phyloP scores from a whole-genome alignment of 2,888 invertebrate genomes.

The Portevinia maculata region DNA sequence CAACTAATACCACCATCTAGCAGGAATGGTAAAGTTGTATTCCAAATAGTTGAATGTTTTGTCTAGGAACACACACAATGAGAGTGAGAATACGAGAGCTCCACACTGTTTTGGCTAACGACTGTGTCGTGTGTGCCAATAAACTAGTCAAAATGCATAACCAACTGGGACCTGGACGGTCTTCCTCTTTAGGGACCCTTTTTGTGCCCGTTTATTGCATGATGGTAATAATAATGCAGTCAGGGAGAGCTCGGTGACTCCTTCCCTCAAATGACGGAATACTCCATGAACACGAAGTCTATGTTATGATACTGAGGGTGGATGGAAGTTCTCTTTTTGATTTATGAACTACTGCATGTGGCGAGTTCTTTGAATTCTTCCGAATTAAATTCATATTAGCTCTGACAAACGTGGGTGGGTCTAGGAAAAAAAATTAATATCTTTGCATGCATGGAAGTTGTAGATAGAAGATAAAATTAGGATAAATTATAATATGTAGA shows the following conservation, averaged over 20 bases:
- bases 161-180: slow-evolving; percentile 17
- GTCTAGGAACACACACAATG: slow-evolving; percentile 34
- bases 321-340: slow-evolving; percentile 41
- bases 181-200: slow-evolving; percentile 48
- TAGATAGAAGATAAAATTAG: neutral
- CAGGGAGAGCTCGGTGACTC: slow-evolving; percentile 11
- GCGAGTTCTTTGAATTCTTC: slow-evolving; percentile 37
- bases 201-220: slow-evolving; percentile 25
- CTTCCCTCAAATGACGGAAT: neutral
- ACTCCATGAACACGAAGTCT: slow-evolving; percentile 12
- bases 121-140: slow-evolving; percentile 39
- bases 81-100: neutral
- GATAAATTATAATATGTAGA: too few species aligned
- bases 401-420: neutral
- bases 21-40: slow-evolving; percentile 38
- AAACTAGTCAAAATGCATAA: slow-evolving; percentile 61
- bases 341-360: slow-evolving; percentile 66
- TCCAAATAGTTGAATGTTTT: slow-evolving; percentile 28
- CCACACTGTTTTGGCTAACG: neutral
- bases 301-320: slow-evolving; percentile 51
- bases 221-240: slow-evolving; percentile 11
- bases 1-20: slow-evolving; percentile 6
- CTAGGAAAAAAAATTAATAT: neutral
- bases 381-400: slow-evolving; percentile 17
- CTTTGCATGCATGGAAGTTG: neutral